Evolutionary conservation across 1,140 invertebrate genomes (phyloP), one percentile per base, ranked within the genome.

Genomic region (Drosophila erecta): DNA sequence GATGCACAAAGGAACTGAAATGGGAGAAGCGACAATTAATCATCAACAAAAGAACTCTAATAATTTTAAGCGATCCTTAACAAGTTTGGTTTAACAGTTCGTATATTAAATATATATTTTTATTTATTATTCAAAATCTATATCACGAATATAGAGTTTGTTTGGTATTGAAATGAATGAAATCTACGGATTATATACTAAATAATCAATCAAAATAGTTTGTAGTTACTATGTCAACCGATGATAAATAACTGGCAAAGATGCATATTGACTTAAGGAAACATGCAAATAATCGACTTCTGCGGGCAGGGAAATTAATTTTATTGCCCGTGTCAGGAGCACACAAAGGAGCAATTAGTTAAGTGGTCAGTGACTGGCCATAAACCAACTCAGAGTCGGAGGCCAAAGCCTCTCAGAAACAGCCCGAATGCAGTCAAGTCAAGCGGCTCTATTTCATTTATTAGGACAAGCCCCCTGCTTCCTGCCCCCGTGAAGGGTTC

Each of bases 341-440:
- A 87, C 75, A 89, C 79, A 89, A 89, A 83, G 76, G 51, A 77
- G 71, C 83, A 87, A 87, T 89, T 89, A 87, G 84, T 83, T 89
- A 87, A 89, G 83, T 89, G 83, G 84, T 65, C 83, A 80, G 66
- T 80, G 76, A 70, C 62, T 83, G 70, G 83, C 61, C 75, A 89
- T 89, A 87, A 87, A 89, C 70, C 60, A 86, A 74, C 50, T 61
- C 24, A 49, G 49, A 56, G 49, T 53, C 15, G 40, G 35, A 30
- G 7, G 15, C 41, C 2, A 69, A 56, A 71, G 80, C 70, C 79
- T 70, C 70, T 83, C 75, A 84, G 80, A 83, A 84, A 79, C 80
- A 83, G 79, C 49, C 11, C 56, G 47, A 49, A 40, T 53, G 53
- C 66, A 69, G 79, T 61, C 79, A 83, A 79, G 76, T 76, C 71